Base-by-base conservation (phyloP, 1,140 invertebrate genomes). In the Akabosia matsudoensis region DNA sequence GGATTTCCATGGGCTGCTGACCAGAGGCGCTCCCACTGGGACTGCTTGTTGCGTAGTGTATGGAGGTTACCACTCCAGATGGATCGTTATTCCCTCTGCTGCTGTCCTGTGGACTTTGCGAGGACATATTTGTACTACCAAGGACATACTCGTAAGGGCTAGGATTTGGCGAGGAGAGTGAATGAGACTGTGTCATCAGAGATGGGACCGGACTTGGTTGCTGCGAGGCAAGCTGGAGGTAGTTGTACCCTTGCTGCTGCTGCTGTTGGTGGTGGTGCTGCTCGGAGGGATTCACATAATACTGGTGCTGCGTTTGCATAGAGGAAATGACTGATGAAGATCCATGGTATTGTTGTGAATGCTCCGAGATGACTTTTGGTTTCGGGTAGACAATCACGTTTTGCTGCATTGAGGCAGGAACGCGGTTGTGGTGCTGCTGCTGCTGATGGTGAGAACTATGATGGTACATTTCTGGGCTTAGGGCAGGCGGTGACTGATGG, bases 361-460 rank as follows among this genome's bases (percentile, higher is more conserved):
- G 51, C 3, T 74, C 73, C 4, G 51, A 16, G 4, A 56, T 51
- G 33, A 71, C 70, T 76, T 80, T 80, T 24, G 77, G 45, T 54
- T 80, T 80, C n/a, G 79, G 74, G 70, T 80, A 80, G 3, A 80
- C 79, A 76, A 80, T 80, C 26, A 80, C 79, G 61, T 80, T 80
- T 73, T 80, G 79, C 54, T 79, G 77, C 64, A 74, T 76, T n/a
- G 74, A 72, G 73, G 74, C 61, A 26, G 33, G 75, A 54, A 22
- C 71, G 75, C 18, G 76, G 34, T 28, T 75, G 67, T 56, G 75
- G 7, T 24, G 73, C 76, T 52, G 75, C n/a, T 24, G 73, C 76
- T 72, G 45, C 30, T 74, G 45, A 70, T 34, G 61, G 37, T 70
- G 24, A 70, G 74, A 31, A 22, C 4, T n/a, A 31, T 67, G 61